phyloP scores from a whole-genome alignment of 2,113 vertebrate genomes.

The Xenopus borealis region DNA sequence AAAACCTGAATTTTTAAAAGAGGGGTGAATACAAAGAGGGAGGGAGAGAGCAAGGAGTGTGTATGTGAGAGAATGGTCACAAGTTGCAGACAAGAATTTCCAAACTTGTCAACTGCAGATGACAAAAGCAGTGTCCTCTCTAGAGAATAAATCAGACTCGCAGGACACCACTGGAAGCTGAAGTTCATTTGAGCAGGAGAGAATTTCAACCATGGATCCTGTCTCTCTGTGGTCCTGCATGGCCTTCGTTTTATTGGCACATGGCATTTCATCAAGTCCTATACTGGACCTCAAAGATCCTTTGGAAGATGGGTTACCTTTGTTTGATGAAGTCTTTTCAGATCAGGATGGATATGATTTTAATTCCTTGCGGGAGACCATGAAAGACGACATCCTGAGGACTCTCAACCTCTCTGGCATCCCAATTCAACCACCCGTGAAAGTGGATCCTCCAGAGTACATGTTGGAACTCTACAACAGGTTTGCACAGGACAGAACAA shows the following conservation, averaged over 20 bases:
- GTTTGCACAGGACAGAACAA: slow-evolving; percentile 84
- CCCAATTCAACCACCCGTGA: slow-evolving; percentile 62
- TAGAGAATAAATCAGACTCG: slow-evolving; percentile 64
- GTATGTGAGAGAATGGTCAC: slow-evolving; percentile 57
- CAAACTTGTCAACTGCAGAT: slow-evolving; percentile 73
- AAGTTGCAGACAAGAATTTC: slow-evolving; percentile 67
- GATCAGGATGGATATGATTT: slow-evolving; percentile 82
- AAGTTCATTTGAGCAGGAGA: slow-evolving; percentile 48
- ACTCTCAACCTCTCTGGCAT: slow-evolving; percentile 86
- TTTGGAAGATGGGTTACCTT: slow-evolving; percentile 76
- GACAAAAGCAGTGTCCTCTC: slow-evolving; percentile 65
- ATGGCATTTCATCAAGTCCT: slow-evolving; percentile 68
- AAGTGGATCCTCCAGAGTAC: slow-evolving; percentile 90
- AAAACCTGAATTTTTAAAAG: slow-evolving; percentile 70
- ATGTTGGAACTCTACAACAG: slow-evolving; percentile 97
- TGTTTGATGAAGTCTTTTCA: slow-evolving; percentile 76
- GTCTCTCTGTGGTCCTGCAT: slow-evolving; percentile 52
- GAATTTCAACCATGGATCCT: slow-evolving; percentile 59
- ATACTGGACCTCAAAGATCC: slow-evolving; percentile 78
- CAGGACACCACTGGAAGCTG: slow-evolving; percentile 54
- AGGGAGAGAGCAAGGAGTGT: slow-evolving; percentile 61
- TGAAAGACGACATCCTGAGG: slow-evolving; percentile 86
- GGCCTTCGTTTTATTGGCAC: slow-evolving; percentile 57
- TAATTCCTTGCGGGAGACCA: slow-evolving; percentile 79
- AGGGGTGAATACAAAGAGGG: slow-evolving; percentile 62